Evolutionary conservation across 1,140 invertebrate genomes (phyloP), one percentile per base, ranked within the genome.

Genomic region (Periplaneta americana): DNA sequence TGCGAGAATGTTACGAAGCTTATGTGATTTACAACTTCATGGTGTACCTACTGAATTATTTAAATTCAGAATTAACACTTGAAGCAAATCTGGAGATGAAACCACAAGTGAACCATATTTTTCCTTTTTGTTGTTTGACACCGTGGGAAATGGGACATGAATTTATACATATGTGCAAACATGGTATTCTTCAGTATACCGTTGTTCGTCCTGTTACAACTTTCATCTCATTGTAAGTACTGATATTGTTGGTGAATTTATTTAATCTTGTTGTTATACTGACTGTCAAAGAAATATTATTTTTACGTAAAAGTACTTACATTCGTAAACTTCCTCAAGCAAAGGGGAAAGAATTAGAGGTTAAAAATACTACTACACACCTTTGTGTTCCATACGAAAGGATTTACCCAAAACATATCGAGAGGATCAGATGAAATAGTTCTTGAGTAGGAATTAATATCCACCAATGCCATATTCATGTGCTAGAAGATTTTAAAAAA

Each of bases 21-120:
- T 98, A 98, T 92, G 97, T 98, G 0, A 99, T 99, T 85, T 99
- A 99, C 86, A 98, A 98, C 89, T 99, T 99, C 86, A 98, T 99
- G 96, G 96, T 95, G 86, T 99, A 96, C 88, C 89, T 99, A 75
- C 88, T 98, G 77, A 97, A 96, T 85, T 98, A 97, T 88, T 90
- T 98, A 74, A 94, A 96, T 89, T 93, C 95, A 84, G 94, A 95
- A 85, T 91, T 93, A 88, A 93, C 95, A 87, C 88, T 98, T 75
- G 96, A 97, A 87, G 93, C 93, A 34, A 92, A 92, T 82, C 90
- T 98, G 80, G 94, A 95, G 86, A 91, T 93, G n/a, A 97, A 97
- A 86, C 94, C 94, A 35, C 95, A 96, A 88, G 93, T 96, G 1
- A 91, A 94, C 83, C 95, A 97, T 85, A 93, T 96, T 86, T 96